phyloP scores from a whole-genome alignment of 2,797 vertebrate genomes.

The Myotis myotis region DNA sequence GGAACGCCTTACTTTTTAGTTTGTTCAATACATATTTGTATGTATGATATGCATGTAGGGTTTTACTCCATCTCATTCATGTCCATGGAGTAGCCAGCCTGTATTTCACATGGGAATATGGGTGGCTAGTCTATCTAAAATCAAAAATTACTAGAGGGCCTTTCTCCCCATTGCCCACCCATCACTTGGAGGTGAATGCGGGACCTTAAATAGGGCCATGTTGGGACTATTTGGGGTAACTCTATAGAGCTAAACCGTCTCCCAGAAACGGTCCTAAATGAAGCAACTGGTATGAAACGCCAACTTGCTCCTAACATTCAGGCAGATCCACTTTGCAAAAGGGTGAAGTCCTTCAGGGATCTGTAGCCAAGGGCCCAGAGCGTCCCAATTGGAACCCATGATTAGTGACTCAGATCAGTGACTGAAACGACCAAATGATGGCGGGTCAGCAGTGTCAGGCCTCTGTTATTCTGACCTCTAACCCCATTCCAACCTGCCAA shows the following conservation, averaged over 20 bases:
- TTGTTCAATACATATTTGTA: background rate
- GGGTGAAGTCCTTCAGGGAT: background rate
- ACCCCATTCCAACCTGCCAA: background rate
- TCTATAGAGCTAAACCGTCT: background rate
- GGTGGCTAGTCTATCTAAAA: background rate
- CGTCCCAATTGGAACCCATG: background rate
- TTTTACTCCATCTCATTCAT: background rate
- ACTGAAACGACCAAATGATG: background rate
- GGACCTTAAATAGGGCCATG: background rate
- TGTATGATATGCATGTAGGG: rapidly evolving
- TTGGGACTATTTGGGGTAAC: background rate
- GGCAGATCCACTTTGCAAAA: background rate
- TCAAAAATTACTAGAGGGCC: background rate
- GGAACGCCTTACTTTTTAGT: background rate
- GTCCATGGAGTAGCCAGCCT: background rate
- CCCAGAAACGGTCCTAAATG: background rate
- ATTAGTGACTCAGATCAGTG: background rate
- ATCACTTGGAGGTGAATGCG: background rate
- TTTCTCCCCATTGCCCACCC: background rate
- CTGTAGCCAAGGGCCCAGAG: background rate
- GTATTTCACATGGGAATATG: background rate
- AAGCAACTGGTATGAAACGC: background rate
- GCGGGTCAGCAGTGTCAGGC: background rate
- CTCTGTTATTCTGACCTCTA: background rate
- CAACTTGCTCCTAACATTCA: background rate